phyloP scores from a whole-genome alignment of 1,140 invertebrate species.

The Drosophila ambigua region DNA sequence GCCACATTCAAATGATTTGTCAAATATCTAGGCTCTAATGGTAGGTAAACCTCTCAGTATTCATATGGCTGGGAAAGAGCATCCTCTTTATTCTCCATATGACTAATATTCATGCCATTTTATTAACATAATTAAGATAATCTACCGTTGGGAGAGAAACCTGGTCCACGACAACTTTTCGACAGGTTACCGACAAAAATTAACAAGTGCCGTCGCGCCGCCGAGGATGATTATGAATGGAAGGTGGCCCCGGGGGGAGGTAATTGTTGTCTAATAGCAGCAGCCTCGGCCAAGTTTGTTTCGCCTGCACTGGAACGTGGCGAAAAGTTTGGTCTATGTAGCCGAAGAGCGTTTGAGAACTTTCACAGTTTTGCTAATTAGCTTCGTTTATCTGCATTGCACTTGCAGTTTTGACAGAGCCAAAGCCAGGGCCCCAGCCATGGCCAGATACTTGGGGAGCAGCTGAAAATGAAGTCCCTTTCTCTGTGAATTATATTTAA shows the following conservation, averaged over 20 bases:
- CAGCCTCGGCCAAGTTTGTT: conserved; percentile 24
- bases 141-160: not conserved
- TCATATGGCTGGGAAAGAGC: too few species aligned
- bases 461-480: conserved; percentile 5
- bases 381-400: conserved; percentile 44
- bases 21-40: too few species aligned
- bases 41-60: too few species aligned
- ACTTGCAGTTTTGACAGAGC: conserved; percentile 30
- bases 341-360: conserved; percentile 14
- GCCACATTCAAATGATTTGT: not conserved
- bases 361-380: conserved; percentile 46
- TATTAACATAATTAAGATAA: conserved; percentile 54
- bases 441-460: not conserved
- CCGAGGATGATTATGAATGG: conserved; percentile 46
- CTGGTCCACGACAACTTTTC: conserved; percentile 14
- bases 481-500: not conserved
- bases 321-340: conserved; percentile 25
- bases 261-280: conserved; percentile 28
- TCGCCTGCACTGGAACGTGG: conserved; percentile 31
- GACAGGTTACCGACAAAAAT: conserved; percentile 43
- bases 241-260: conserved; percentile 26
- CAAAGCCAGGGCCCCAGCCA: conserved; percentile 15
- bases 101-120: too few species aligned
- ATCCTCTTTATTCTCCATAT: too few species aligned
- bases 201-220: conserved; percentile 43